Evolutionary conservation across 2,113 vertebrate genomes (phyloP), one percentile per base, ranked within the genome.

Genomic region (Pangasianodon hypophthalmus): DNA sequence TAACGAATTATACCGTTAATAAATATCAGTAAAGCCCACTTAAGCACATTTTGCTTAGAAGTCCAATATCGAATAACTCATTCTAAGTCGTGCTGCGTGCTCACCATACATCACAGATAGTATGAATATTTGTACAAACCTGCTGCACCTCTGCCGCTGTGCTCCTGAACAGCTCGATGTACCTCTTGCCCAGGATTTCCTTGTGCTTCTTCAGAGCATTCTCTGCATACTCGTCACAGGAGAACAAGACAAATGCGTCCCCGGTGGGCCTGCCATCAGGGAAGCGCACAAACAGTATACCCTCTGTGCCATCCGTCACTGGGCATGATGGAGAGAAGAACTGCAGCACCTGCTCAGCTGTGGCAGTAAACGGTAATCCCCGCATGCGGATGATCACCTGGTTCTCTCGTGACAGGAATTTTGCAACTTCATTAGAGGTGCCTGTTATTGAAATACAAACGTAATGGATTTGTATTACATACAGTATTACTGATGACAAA

Each of bases 121-220:
- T 21, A 52, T 41, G 26, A 87, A 52, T 41, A 50, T 69, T 81
- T 69, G 13, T 41, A 90, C 89, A 48, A 21, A 99, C 98, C 97
- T 99, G 98, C 91, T 99, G 98, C 79, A 99, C 98, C 91, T 99
- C 98, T 1, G 98, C 98, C 13, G 98, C 98, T 0, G 98, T 99
- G 93, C 98, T 99, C 93, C 98, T 97, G 94, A 99, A 99, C 92
- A 99, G 96, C 95, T 99, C 98, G 1, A 99, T 99, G 92, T 99
- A 99, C 94, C 98, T 96, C 91, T 98, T 99, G 67, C 98, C 98
- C 90, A 99, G 96, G 92, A 98, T 98, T 93, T 98, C 97, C 94
- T 99, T 99, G 96, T 99, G 98, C 91, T 98, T 99, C 91, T 96
- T 97, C 93, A 99, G 96, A 14, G 98, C 98, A 69, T 97, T 96